Evolutionary conservation across 2,797 vertebrate species (phyloP).

Genomic region (Galago senegalensis): DNA sequence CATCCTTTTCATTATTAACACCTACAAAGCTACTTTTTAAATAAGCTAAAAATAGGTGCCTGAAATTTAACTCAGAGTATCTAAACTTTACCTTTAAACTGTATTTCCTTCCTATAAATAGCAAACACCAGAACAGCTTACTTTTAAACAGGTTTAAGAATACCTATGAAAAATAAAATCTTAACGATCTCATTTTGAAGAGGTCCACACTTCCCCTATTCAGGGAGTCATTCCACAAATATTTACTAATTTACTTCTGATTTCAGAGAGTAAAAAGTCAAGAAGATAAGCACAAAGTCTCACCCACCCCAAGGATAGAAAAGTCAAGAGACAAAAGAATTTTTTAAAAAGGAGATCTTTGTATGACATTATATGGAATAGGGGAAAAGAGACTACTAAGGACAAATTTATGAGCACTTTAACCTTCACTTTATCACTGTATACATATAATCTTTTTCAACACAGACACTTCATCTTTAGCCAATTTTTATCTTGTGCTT

Average conservation of each 20-base stretch:
- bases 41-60: slow-evolving; percentile 50
- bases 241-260: background rate
- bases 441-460: slow-evolving; percentile 40
- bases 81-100: slow-evolving; percentile 61
- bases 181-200: background rate
- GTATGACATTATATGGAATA: background rate
- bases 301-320: background rate
- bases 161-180: slow-evolving; percentile 62
- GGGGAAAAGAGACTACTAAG: background rate
- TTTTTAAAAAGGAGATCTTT: slow-evolving; percentile 52
- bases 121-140: slow-evolving; percentile 60
- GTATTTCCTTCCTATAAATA: slow-evolving; percentile 50
- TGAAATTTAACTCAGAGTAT: slow-evolving; percentile 44
- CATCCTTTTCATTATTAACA: slow-evolving; percentile 39
- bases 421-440: background rate
- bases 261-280: background rate
- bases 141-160: slow-evolving; percentile 43
- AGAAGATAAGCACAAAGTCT: slow-evolving; percentile 37
- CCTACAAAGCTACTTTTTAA: slow-evolving; percentile 23
- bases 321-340: slow-evolving; percentile 52
- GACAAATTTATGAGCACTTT: background rate
- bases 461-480: slow-evolving; percentile 28
- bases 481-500: slow-evolving; percentile 46
- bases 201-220: slow-evolving; percentile 16
- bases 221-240: slow-evolving; percentile 29